Percentiles rank a stretch among this genome's conserved stretches.
Conservation (phyloP, 2,888 invertebrate genomes). For the Barypeithes pellucidus region DNA sequence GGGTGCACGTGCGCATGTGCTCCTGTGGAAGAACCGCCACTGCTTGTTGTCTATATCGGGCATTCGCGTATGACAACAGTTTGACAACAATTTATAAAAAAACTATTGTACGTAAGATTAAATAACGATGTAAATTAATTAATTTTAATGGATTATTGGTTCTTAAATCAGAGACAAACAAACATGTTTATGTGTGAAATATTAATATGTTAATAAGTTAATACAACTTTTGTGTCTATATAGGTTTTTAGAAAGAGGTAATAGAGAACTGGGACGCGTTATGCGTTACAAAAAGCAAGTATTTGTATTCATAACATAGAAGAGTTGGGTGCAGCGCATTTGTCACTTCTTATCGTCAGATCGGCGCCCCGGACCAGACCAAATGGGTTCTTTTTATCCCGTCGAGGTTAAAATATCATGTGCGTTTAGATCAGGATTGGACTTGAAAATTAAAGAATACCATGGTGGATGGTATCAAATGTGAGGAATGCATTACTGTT, state of each 20-base stretch:
- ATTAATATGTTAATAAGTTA: neutral
- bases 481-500: too few relatives aligned
- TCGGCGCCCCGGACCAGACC: constrained; percentile 72
- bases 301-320: constrained; percentile 70
- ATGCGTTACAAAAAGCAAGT: constrained; percentile 46
- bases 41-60: too few relatives aligned
- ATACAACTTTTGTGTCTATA: neutral
- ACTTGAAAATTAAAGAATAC: neutral
- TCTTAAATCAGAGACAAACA: too few relatives aligned
- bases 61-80: too few relatives aligned
- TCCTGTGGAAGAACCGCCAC: too few relatives aligned
- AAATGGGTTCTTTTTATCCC: constrained; percentile 49
- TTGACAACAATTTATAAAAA: too few relatives aligned
- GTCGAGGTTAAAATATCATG: constrained; percentile 38
- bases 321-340: constrained; percentile 68
- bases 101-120: too few relatives aligned
- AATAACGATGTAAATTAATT: too few relatives aligned
- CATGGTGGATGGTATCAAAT: too few relatives aligned
- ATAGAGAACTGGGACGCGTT: constrained; percentile 10
- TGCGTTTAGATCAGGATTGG: constrained; percentile 15
- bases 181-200: too few relatives aligned
- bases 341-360: constrained; percentile 73
- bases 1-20: too few relatives aligned
- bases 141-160: too few relatives aligned
- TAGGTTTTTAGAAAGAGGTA: constrained; percentile 8